Conservation (phyloP, 2,797 vertebrate genomes). For the Antrozous pallidus region DNA sequence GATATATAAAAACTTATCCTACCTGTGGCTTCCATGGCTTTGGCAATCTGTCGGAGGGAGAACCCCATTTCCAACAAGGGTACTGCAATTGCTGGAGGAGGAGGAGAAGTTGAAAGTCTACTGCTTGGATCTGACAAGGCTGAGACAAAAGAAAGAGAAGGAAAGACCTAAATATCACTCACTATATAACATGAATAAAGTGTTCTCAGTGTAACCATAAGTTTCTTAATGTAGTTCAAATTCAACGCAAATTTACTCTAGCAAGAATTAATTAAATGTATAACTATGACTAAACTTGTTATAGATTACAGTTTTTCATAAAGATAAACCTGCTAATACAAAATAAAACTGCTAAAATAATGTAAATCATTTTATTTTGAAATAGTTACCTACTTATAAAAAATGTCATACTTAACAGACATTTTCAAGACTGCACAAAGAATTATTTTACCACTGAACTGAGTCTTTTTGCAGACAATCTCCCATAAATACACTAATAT, state of each 20-base stretch:
- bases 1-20: conserved; percentile 31
- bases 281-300: neutral
- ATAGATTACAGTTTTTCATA: neutral
- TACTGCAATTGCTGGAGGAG: conserved; percentile 97
- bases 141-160: conserved; percentile 74
- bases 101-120: conserved; percentile 96
- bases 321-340: conserved; percentile 26
- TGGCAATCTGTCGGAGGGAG: conserved; percentile 95
- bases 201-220: neutral
- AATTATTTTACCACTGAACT: neutral
- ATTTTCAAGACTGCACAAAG: conserved; percentile 22
- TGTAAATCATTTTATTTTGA: neutral
- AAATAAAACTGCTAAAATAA: conserved; percentile 7
- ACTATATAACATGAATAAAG: neutral
- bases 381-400: neutral
- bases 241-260: conserved; percentile 28
- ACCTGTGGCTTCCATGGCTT: conserved; percentile 98
- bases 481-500: neutral
- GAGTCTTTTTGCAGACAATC: neutral
- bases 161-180: neutral
- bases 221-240: neutral
- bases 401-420: conserved; percentile 10
- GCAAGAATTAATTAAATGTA: neutral
- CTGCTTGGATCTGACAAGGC: conserved; percentile 97
- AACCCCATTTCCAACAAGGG: conserved; percentile 98